Base-by-base conservation (phyloP, 2,113 vertebrate genomes). In the Amphilophus citrinellus region DNA sequence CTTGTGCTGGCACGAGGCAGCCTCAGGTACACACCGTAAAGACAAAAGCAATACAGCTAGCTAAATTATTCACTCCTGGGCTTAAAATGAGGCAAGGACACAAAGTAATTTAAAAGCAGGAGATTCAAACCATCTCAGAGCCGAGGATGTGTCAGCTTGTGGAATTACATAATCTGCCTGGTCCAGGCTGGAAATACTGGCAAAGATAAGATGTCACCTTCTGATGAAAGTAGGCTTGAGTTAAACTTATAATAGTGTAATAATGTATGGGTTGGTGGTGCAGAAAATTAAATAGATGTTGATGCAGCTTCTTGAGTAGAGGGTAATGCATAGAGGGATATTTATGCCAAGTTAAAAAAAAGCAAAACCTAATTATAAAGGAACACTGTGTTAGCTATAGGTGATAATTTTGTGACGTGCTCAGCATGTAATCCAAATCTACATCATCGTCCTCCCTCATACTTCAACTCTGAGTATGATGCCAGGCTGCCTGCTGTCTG, bases 241-340 rank as follows among this genome's bases (percentile, higher is more conserved):
- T 32, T 80, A 57, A 87, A 91, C 50, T 85, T 86, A 50, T 76
- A 85, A 82, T 65, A 3, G 32, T 22, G 68, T 82, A 86, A 80
- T 84, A 79, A 85, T 80, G 65, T 60, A 92, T 86, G 85, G 60
- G 76, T 62, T 90, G 87, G 58, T 84, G 84, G 87, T 76, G 84
- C 87, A 87, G 92, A 87, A 89, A 91, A 92, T 89, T 80, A 37
- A 88, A 60, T 85, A 77, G 71, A 87, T 79, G 87, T 77, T 84
- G 66, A 84, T 80, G 79, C 61, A 1, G 63, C 47, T 65, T 88
- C 79, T 27, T 76, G 14, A 62, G 32, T 27, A 53, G 37, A 61
- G 47, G 57, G 73, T 73, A 66, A 83, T 37, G 76, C 30, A 32
- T 13, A 50, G 61, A 53, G 22, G 17, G 30, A 82, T 85, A 75